Base-by-base conservation (phyloP, 1,140 invertebrate species). In the Ctenoplectra terminalis region DNA sequence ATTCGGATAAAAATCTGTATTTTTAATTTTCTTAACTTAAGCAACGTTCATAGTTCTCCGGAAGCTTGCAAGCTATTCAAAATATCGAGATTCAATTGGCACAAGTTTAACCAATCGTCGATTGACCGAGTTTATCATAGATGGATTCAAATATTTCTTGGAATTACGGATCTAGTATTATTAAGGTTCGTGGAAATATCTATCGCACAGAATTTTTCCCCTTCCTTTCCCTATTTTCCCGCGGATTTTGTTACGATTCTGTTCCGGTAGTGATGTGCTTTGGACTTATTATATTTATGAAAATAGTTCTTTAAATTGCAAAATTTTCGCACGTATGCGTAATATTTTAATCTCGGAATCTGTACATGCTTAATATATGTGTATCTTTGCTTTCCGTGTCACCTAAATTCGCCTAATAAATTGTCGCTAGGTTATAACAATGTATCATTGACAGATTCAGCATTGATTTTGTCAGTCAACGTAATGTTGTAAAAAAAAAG, bases 201-300 rank as follows among this genome's bases (percentile, higher is more conserved):
- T 13, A 31, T 37, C 17, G 7, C 1, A 3, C 31, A n/a, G n/a
- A 40, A 58, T n/a, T 52, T 70, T 67, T 66, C 11, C 82, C 71
- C 50, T 70, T 82, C 61, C 50, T 66, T 60, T 8, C 50, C 48
- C 29, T 79, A 70, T 86, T 91, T 92, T 92, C 91, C 91, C 91
- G 91, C 91, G 91, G 82, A 90, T 92, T 92, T 91, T 40, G 69
- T 86, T 86, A 75, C 50, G 67, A 78, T 76, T 70, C 63, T 43
- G 9, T 54, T 54, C 34, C 34, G 8, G 17, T 48, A n/a, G 31
- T 60, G 34, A 58, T 77, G 43, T 23, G 13, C 15, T 52, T 46
- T 31, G 15, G 23, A 34, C 31, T 26, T 69, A 20, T 8, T 26
- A 15, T 72, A 29, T 64, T 66, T 31, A 13, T 71, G 15, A 46